Percentiles rank a stretch among this genome's conserved stretches.
phyloP scores from a whole-genome alignment of 2,113 vertebrate species.

The Semnornis frantzii region DNA sequence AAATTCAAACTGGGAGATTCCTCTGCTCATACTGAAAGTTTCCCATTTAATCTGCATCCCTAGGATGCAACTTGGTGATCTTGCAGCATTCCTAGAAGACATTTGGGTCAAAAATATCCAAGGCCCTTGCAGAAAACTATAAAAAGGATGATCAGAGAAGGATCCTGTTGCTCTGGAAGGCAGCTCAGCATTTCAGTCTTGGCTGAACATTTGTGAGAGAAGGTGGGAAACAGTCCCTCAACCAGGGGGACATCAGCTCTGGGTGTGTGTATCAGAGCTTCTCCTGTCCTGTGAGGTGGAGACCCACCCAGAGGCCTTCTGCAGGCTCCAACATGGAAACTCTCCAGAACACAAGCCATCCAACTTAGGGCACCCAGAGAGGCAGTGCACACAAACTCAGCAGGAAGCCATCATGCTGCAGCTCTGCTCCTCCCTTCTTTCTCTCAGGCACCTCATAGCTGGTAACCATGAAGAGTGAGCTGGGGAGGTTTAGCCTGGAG shows the following conservation, averaged over 20 bases:
- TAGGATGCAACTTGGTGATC: neutral
- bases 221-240: neutral
- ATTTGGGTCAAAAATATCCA: neutral
- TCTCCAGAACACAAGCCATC: neutral
- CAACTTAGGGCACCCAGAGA: rapidly evolving
- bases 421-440: neutral
- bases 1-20: neutral
- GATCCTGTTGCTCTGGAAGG: neutral
- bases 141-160: neutral
- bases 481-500: too few species aligned
- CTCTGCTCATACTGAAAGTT: neutral
- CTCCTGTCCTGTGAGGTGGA: neutral
- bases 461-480: neutral
- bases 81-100: neutral
- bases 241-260: neutral
- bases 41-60: constrained; percentile 4
- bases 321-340: neutral
- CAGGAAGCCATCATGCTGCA: neutral
- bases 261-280: neutral
- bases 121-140: neutral
- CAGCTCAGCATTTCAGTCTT: neutral
- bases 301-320: neutral
- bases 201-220: neutral
- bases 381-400: neutral
- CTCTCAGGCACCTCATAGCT: neutral